Conservation (phyloP, 2,888 invertebrate species). For the Ennomos quercinarius region DNA sequence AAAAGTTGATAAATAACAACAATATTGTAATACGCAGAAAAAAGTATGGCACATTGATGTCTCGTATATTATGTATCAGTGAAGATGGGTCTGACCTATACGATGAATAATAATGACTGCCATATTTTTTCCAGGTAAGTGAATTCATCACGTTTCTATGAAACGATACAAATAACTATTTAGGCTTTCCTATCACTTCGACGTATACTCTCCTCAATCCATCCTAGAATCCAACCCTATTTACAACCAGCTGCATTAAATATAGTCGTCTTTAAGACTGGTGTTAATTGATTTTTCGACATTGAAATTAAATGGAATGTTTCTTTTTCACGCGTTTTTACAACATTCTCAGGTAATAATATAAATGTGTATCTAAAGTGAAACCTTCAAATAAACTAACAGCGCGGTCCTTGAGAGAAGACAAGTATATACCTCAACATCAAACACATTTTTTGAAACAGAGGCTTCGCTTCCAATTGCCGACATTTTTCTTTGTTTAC, state of each 20-base stretch:
- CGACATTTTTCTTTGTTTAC: constrained; percentile 19
- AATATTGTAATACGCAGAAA: constrained; percentile 50
- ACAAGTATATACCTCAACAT: constrained; percentile 11
- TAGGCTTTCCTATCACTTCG: constrained; percentile 83
- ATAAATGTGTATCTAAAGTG: constrained; percentile 1
- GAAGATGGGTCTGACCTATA: no score
- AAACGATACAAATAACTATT: constrained; percentile 80
- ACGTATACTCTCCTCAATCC: constrained; percentile 78
- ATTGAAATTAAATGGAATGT: constrained; percentile 59
- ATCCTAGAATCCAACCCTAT: constrained; percentile 25
- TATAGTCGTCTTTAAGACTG: constrained; percentile 70
- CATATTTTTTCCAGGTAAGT: constrained; percentile 16
- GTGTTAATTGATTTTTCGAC: constrained; percentile 39
- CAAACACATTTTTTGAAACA: constrained; percentile 9
- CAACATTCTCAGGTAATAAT: constrained; percentile 2
- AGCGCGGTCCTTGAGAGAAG: background rate
- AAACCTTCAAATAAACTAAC: constrained; percentile 10
- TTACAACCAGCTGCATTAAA: constrained; percentile 45
- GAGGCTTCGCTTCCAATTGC: constrained; percentile 13
- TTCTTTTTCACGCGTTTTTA: constrained; percentile 34
- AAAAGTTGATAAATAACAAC: constrained; percentile 80
- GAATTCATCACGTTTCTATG: constrained; percentile 78
- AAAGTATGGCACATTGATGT: constrained; percentile 13
- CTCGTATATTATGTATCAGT: no score
- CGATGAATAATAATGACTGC: constrained; percentile 1